Evolutionary conservation across 2,113 vertebrate genomes (phyloP).

Genomic region (Tragelaphus buxtoni): DNA sequence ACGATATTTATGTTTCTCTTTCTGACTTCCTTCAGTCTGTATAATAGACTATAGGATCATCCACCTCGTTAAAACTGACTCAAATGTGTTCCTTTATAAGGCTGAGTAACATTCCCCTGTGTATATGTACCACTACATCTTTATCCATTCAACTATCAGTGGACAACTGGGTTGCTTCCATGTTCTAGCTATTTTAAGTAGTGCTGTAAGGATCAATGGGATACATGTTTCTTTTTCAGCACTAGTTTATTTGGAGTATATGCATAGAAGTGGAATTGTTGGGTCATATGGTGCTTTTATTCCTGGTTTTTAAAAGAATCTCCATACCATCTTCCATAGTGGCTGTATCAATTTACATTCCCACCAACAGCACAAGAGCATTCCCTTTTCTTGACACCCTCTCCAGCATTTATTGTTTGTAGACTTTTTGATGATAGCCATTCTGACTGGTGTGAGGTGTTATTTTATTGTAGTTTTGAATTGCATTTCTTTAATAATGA

Average conservation of each 20-base stretch:
- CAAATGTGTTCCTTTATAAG: not conserved
- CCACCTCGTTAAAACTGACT: not conserved
- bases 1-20: not conserved
- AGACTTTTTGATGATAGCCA: not conserved
- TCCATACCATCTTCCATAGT: not conserved
- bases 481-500: not conserved
- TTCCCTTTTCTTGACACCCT: not conserved
- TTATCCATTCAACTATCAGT: not conserved
- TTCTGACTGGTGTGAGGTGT: not conserved
- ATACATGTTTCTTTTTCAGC: not conserved
- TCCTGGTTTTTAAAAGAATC: not conserved
- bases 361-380: not conserved
- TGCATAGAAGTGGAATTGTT: not conserved
- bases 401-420: not conserved
- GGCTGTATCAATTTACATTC: not conserved
- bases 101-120: not conserved
- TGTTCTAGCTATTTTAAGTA: not conserved
- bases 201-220: not conserved
- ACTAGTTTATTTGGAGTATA: not conserved
- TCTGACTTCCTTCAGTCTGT: not conserved
- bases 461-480: not conserved
- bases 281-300: not conserved
- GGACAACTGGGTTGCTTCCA: not conserved
- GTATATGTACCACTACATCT: not conserved
- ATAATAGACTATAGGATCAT: not conserved